These are phyloP conservation scores for Dallia pectoralis DNA, from an alignment of 2,797 vertebrate genomes.

Conservation along the genomic window DNA sequence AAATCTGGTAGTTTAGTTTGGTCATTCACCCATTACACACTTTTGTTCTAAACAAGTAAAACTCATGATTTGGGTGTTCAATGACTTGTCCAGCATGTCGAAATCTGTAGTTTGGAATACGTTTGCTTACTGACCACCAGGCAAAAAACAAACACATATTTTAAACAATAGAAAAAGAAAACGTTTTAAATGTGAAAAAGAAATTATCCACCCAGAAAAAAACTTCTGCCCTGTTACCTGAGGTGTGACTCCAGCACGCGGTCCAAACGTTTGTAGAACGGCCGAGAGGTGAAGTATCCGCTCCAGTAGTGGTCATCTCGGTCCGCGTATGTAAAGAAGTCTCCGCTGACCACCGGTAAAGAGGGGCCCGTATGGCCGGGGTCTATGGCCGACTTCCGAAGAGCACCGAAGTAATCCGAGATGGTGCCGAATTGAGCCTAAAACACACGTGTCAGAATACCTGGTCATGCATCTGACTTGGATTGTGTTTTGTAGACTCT, in stretches of 20 bases:
- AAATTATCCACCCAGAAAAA: not conserved
- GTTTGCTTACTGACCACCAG: not conserved
- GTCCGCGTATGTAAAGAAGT: conserved; percentile 96
- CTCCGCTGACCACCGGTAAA: conserved; percentile 82
- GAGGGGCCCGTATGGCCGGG: conserved; percentile 55
- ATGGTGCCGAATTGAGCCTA: conserved; percentile 92
- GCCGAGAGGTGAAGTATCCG: conserved; percentile 91
- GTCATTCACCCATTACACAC: not conserved
- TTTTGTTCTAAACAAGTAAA: no score
- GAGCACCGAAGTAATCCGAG: conserved; percentile 86
- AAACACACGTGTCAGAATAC: no score
- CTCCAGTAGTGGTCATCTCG: conserved; percentile 96
- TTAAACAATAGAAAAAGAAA: not conserved
- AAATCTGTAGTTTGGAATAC: not conserved
- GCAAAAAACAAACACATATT: not conserved
- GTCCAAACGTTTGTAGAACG: conserved; percentile 90
- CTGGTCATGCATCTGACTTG: no score
- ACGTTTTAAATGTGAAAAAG: not conserved
- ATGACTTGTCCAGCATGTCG: not conserved
- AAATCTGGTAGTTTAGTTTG: not conserved
- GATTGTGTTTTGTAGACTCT: no score
- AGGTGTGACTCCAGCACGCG: conserved; percentile 82
- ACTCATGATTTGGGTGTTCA: not conserved
- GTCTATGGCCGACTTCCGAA: conserved; percentile 10
- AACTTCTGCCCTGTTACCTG: conserved; percentile 59